Evolutionary conservation across 2,888 invertebrate genomes (phyloP).

Genomic region (Timandra comae): DNA sequence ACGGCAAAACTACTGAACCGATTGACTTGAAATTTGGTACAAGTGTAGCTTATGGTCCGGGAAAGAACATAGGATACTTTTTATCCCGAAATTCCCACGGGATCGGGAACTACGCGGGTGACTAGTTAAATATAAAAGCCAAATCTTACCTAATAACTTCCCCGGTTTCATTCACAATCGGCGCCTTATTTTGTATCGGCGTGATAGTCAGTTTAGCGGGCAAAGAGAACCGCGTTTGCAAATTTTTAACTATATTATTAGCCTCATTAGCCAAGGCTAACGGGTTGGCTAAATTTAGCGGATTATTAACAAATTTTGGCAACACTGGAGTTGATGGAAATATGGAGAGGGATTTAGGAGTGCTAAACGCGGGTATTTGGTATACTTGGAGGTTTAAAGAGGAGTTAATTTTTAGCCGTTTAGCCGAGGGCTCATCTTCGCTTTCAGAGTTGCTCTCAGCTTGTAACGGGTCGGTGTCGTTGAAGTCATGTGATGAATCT

Average conservation of each 20-base stretch:
- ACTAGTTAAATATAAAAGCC: too few relatives aligned
- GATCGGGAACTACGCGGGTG: too few relatives aligned
- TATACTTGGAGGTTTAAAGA: conserved; percentile 62
- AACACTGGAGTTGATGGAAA: conserved; percentile 42
- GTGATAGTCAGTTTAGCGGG: conserved; percentile 60
- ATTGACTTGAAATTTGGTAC: too few relatives aligned
- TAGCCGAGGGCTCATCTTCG: conserved; percentile 56
- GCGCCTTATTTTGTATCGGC: conserved; percentile 37
- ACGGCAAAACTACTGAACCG: too few relatives aligned
- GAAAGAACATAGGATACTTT: too few relatives aligned
- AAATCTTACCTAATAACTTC: conserved; percentile 44
- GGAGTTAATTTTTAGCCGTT: conserved; percentile 50
- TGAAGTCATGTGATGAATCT: conserved; percentile 21
- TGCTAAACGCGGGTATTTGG: conserved; percentile 60
- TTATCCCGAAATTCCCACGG: too few relatives aligned
- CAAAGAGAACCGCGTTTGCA: conserved; percentile 51
- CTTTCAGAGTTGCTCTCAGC: conserved; percentile 45
- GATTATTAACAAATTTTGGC: conserved; percentile 64
- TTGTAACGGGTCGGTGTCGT: conserved; percentile 48
- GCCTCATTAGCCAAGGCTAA: conserved; percentile 58
- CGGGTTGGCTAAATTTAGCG: conserved; percentile 62
- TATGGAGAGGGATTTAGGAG: conserved; percentile 53
- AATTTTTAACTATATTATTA: conserved; percentile 49
- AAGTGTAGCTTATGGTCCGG: too few relatives aligned
- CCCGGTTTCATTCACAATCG: conserved; percentile 31